These are phyloP conservation scores for Pteropus alecto DNA, from an alignment of 2,113 vertebrate genomes.

Conservation along the genomic window DNA sequence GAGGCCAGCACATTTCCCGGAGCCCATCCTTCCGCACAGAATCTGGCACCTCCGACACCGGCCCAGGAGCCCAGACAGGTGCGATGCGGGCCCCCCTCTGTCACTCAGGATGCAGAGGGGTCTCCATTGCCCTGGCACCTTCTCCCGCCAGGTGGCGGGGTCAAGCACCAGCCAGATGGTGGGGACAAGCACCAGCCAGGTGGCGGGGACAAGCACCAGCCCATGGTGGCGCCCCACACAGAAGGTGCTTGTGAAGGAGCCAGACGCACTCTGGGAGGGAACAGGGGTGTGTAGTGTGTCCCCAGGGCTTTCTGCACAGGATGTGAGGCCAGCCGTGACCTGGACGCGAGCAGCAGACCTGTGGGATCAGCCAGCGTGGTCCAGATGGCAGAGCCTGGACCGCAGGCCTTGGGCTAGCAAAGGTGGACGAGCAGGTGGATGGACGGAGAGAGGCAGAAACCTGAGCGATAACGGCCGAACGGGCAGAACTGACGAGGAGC, in stretches of 20 bases:
- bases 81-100: accelerated
- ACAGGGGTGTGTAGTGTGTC: accelerated
- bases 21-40: not conserved
- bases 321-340: accelerated
- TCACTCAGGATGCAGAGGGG: accelerated
- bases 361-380: accelerated
- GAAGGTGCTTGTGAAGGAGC: not conserved
- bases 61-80: accelerated
- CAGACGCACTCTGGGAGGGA: not conserved
- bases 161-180: accelerated
- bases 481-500: accelerated
- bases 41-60: accelerated
- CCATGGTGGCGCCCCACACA: accelerated
- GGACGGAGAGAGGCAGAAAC: not conserved
- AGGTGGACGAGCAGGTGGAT: not conserved
- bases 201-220: accelerated
- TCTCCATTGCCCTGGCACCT: not conserved
- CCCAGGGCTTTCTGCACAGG: accelerated
- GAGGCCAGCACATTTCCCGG: slow-evolving; percentile 49
- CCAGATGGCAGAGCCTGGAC: not conserved
- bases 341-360: not conserved
- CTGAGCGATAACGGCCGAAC: accelerated
- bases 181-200: accelerated
- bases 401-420: not conserved
- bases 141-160: too few relatives aligned